Evolutionary conservation across 2,113 vertebrate species (phyloP), one percentile per base, ranked within the genome.

Genomic region (Oncorhynchus mykiss): DNA sequence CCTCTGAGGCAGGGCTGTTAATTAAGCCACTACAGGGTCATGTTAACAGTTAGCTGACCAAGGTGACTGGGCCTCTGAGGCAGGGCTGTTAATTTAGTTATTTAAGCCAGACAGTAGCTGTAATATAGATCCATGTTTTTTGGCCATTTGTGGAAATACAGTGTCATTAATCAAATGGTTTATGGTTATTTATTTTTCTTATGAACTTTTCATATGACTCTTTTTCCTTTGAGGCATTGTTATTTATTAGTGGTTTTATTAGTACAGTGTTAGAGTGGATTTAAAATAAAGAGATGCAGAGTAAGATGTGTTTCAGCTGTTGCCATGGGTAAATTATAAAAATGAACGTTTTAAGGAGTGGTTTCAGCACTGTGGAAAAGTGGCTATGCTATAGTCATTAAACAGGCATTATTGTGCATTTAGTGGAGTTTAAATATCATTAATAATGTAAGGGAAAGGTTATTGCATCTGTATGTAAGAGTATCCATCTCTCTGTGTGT

Each of bases 361-460:
- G 48, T 79, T 64, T 54, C 16, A 31, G 66, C 66, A 34, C 66
- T 27, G 9, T 4, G 39, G 65, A 64, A 22, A 67, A 24, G 22
- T 66, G 13, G 25, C 64, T 66, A 4, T 66, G 22, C 25, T 66
- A 66, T 16, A 22, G 24, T 27, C 65, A 67, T 67, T 67, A 67
- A 67, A 31, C 29, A 67, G 16, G 80, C 67, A 78, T 79, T 86
- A 34, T 70, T 74, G 74, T 73, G 82, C 80, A 83, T 82, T 88
- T 82, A 79, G 69, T 73, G 48, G 49, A 77, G 24, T 71, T 60
- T 75, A 70, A 76, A 45, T 69, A 73, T 72, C 9, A 76, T 74
- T 81, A 72, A 65, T 76, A 74, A 74, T 49, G 59, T 51, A 78
- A 45, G 54, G 29, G 22, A 54, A 70, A 34, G 20, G 27, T 57